Percentiles rank a stretch among this genome's conserved stretches.
Conservation (phyloP, 2,888 invertebrate species). For the Blera fallax region DNA sequence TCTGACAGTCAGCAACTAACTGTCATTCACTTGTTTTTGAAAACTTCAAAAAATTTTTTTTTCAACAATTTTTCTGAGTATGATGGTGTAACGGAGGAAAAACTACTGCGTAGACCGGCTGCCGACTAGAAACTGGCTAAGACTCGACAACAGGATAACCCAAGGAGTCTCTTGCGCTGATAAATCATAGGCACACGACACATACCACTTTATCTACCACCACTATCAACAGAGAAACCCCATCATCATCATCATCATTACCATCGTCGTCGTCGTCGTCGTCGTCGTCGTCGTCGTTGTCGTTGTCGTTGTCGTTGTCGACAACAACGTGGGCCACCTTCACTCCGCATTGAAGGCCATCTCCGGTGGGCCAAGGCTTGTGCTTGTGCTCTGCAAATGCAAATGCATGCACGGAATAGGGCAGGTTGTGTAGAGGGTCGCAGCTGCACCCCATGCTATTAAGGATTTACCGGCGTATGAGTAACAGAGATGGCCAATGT, state of each 20-base stretch:
- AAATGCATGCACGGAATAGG: slow-evolving; percentile 49
- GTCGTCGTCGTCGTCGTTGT: background rate
- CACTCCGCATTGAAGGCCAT: slow-evolving; percentile 68
- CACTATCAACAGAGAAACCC: slow-evolving; percentile 21
- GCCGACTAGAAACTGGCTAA: slow-evolving; percentile 80
- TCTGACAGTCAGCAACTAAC: background rate
- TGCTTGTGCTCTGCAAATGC: slow-evolving; percentile 44
- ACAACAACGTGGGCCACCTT: slow-evolving; percentile 49
- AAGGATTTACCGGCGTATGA: slow-evolving; percentile 21
- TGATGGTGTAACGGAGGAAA: slow-evolving; percentile 64
- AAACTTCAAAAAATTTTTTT: background rate
- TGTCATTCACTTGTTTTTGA: slow-evolving; percentile 27
- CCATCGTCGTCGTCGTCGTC: background rate
- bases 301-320: background rate
- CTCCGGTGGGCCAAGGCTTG: slow-evolving; percentile 60
- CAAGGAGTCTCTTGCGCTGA: slow-evolving; percentile 79
- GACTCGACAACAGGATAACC: slow-evolving; percentile 79
- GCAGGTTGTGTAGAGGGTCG: slow-evolving; percentile 47
- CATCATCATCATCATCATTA: slow-evolving; percentile 50
- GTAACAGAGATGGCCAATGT: slow-evolving; percentile 46
- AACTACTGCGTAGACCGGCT: slow-evolving; percentile 80
- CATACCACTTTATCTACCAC: slow-evolving; percentile 22
- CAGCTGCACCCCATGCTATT: slow-evolving; percentile 40
- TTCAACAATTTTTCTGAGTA: slow-evolving; percentile 33
- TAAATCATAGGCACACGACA: slow-evolving; percentile 55